Conservation (phyloP, 1,140 invertebrate species). For the Orchesella cincta region DNA sequence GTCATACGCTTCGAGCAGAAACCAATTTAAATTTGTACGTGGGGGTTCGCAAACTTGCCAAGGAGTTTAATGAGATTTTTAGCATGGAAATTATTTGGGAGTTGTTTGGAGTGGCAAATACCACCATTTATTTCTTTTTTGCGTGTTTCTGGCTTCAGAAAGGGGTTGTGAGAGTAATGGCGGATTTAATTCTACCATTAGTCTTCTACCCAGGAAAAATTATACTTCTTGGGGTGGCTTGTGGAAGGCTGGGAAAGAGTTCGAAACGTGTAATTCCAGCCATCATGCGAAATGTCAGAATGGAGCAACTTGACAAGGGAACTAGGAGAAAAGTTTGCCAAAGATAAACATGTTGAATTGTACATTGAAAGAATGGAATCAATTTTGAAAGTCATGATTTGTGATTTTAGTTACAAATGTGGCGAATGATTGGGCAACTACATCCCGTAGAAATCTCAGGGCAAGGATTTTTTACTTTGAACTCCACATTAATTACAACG, state of each 20-base stretch:
- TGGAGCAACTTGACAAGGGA: background rate
- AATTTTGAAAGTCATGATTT: too few relatives aligned
- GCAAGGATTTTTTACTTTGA: background rate
- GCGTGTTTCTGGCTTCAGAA: background rate
- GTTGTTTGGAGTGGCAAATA: background rate
- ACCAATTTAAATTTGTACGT: background rate
- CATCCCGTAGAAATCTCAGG: background rate
- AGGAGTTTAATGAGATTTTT: slow-evolving; percentile 7
- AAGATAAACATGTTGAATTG: too few relatives aligned
- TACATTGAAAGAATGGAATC: too few relatives aligned
- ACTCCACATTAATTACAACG: background rate
- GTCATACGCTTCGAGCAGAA: background rate
- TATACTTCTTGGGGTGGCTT: background rate
- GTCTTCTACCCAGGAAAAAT: background rate
- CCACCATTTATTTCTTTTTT: background rate
- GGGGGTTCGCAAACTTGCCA: background rate
- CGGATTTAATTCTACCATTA: background rate
- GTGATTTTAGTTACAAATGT: background rate
- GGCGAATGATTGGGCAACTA: background rate
- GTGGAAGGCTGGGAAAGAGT: background rate
- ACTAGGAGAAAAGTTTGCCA: background rate
- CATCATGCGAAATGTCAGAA: background rate
- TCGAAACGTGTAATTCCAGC: background rate
- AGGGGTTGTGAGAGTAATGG: background rate
- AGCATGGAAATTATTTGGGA: background rate